Base-by-base conservation (phyloP, 2,888 invertebrate genomes). In the Empis livida region DNA sequence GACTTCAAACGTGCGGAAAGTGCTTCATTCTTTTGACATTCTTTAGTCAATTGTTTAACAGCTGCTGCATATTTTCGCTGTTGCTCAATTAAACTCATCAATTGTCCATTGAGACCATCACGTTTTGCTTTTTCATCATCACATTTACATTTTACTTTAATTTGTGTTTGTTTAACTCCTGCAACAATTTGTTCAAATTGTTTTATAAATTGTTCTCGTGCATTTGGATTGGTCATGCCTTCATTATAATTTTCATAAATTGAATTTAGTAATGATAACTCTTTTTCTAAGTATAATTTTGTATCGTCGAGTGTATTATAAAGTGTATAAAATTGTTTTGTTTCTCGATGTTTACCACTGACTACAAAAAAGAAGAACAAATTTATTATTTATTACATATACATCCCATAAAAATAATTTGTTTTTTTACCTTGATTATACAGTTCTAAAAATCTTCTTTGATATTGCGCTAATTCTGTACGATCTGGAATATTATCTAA, bases 261-360 rank as follows among this genome's bases (percentile, higher is more conserved):
- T 0, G 91, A 92, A 71, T 92, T 91, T 20, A 93, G 71, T 45
- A 94, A 68, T 20, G 84, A 82, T 46, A 94, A 75, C 71, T 97
- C 96, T 65, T 94, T 95, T 53, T 84, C 84, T 61, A 95, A 79
- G 67, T 95, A 96, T 38, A 86, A 74, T 67, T 90, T 87, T n/a
- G 90, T 89, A 71, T 96, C 95, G 64, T 92, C 86, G 46, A 96
- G 73, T 3, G 93, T 93, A 67, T 99, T 97, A 71, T 94, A 94
- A 51, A 96, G 76, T 38, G 91, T 92, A 67, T 89, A 97, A 73
- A 92, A 95, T 73, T 96, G 94, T 68, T 96, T 96, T 0, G 96
- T 96, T 75, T 97, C 95, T 64, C 88, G 85, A 66, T 96, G 94
- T 61, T 92, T 95, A 27, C 88, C 85, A 52, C 93, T 86, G 61